Conservation (phyloP, 2,113 vertebrate species). For the Sisor rabdophorus region DNA sequence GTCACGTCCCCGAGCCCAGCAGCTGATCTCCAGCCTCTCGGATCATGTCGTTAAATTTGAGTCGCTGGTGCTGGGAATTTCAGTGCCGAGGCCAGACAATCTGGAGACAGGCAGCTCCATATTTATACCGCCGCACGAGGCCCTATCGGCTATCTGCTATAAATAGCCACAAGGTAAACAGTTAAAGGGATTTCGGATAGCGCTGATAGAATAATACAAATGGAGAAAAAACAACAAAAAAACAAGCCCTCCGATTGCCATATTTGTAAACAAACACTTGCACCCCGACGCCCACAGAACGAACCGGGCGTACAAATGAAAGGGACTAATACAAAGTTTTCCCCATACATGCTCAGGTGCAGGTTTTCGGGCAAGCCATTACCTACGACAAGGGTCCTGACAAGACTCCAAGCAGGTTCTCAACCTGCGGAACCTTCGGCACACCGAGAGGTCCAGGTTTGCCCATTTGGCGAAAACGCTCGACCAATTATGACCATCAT, state of each 20-base stretch:
- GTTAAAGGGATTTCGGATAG: conserved; percentile 67
- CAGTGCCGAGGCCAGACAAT: conserved; percentile 84
- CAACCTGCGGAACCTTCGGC: not conserved
- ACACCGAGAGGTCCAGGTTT: not conserved
- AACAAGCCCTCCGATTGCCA: conserved; percentile 36
- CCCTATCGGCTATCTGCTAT: conserved; percentile 66
- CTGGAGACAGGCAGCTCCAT: conserved; percentile 89
- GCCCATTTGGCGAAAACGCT: not conserved
- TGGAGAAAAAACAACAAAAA: conserved; percentile 35
- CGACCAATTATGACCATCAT: not conserved
- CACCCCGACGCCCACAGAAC: not conserved
- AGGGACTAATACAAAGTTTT: not conserved
- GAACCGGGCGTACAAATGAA: too few species aligned
- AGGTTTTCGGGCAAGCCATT: not conserved
- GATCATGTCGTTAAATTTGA: conserved; percentile 94
- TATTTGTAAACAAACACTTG: conserved; percentile 14
- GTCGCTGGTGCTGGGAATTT: conserved; percentile 76
- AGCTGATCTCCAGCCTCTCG: conserved; percentile 84
- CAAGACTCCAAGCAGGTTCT: not conserved
- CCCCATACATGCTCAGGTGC: too few species aligned
- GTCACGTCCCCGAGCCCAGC: conserved; percentile 49
- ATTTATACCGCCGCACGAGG: conserved; percentile 80
- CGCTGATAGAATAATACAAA: conserved; percentile 66
- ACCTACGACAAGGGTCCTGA: not conserved
- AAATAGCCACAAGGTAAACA: conserved; percentile 76